phyloP scores from a whole-genome alignment of 2,888 invertebrate genomes.

The Physocephala rufipes region DNA sequence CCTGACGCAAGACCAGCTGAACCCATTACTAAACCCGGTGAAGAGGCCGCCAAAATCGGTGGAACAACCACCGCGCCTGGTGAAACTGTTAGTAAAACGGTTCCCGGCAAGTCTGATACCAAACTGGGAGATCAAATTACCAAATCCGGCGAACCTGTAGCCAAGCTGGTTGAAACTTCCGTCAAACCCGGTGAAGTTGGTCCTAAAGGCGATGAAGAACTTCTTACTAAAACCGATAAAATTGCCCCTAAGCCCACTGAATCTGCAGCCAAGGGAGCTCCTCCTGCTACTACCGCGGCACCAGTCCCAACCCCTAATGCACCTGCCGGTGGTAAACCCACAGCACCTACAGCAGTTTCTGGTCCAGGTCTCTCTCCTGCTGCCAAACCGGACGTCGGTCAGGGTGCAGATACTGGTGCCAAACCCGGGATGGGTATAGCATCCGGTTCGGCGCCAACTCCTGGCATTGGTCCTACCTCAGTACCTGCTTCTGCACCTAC shows the following conservation, averaged over 20 bases:
- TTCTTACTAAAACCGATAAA: too few relatives aligned
- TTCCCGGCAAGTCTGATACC: too few relatives aligned
- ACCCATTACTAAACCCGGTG: neutral
- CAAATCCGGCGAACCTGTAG: neutral
- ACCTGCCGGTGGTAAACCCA: neutral
- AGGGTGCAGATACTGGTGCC: neutral
- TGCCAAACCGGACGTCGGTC: too few relatives aligned
- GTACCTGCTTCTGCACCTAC: neutral
- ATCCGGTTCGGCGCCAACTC: neutral
- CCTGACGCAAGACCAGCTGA: neutral
- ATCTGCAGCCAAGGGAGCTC: neutral
- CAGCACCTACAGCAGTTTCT: conserved; percentile 1
- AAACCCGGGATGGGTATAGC: neutral
- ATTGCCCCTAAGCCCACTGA: too few relatives aligned
- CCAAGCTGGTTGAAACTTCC: too few relatives aligned
- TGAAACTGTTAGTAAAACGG: neutral
- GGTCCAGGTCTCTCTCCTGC: neutral
- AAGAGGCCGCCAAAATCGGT: neutral
- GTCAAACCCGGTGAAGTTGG: neutral
- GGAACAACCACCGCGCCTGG: neutral
- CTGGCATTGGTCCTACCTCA: neutral
- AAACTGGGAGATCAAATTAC: neutral
- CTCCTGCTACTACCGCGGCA: conserved; percentile 4
- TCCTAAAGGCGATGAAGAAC: too few relatives aligned
- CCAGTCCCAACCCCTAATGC: neutral